Conservation (phyloP, 92 coral and sea anemone species). For the Epizoanthus scotinus region DNA sequence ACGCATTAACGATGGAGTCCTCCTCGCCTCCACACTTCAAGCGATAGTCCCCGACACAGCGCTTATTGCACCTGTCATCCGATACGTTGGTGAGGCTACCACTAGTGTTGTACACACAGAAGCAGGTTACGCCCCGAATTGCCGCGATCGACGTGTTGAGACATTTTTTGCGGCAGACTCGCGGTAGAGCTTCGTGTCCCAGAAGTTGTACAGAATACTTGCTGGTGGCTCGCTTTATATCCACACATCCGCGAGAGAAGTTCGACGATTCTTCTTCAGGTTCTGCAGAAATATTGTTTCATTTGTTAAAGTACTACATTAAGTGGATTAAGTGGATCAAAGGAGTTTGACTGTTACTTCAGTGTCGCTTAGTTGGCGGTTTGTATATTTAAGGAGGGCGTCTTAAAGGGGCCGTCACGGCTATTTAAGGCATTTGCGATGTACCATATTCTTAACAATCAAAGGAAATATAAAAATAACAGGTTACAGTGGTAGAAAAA, state of each 20-base stretch:
- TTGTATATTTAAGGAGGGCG: too few relatives aligned
- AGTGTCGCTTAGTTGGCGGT: too few relatives aligned
- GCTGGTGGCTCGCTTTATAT: neutral
- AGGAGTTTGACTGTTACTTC: too few relatives aligned
- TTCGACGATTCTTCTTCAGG: neutral
- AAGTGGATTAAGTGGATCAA: too few relatives aligned
- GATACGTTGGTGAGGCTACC: neutral
- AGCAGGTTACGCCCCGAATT: neutral
- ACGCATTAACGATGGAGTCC: neutral
- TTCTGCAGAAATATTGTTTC: neutral
- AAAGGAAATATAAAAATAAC: too few relatives aligned
- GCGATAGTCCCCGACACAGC: conserved; percentile 14
- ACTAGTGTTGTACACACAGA: neutral
- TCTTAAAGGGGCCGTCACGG: too few relatives aligned
- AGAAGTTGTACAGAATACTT: neutral
- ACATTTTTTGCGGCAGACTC: neutral
- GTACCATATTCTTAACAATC: too few relatives aligned
- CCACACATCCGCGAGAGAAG: neutral
- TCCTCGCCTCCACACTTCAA: conserved; percentile 13
- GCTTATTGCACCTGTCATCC: neutral
- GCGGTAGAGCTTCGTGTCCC: conserved; percentile 5
- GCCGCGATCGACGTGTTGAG: neutral
- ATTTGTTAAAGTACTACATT: too few relatives aligned
- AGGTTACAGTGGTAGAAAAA: too few relatives aligned
- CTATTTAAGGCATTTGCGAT: too few relatives aligned